A percentile compares a stretch with the other conserved stretches of the same genome.
Evolutionary conservation across 2,797 vertebrate genomes (phyloP).

Genomic region (Darevskia mixta): DNA sequence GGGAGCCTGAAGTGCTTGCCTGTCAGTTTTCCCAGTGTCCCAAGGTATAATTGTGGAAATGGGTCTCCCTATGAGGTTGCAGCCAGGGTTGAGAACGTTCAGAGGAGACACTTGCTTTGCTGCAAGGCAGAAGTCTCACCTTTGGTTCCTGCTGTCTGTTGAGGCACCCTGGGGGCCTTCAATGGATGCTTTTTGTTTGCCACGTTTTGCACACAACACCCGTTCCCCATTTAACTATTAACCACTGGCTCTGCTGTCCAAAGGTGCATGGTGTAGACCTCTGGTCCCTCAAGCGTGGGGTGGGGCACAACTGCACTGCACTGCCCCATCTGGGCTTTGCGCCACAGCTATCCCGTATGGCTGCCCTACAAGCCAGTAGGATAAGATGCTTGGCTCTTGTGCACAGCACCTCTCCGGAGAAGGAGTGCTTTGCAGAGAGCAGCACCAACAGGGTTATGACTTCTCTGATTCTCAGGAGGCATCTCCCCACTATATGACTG

Average conservation of each 20-base stretch:
- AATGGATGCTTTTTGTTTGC: background rate
- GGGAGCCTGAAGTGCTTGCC: background rate
- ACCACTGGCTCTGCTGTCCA: no score
- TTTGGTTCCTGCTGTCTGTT: no score
- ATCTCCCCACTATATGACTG: no score
- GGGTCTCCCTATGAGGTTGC: background rate
- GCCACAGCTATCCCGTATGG: no score
- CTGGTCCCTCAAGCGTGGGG: background rate
- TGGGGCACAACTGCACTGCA: background rate
- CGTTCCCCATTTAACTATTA: no score
- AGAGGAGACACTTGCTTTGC: background rate
- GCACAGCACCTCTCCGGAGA: background rate
- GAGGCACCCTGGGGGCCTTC: background rate
- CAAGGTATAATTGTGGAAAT: background rate
- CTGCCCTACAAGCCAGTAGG: background rate
- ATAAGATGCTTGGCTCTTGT: background rate
- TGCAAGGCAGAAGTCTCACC: background rate
- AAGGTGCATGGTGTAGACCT: no score
- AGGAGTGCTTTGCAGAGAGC: background rate
- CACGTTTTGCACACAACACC: background rate
- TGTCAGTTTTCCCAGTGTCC: no score
- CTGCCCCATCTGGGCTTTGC: background rate
- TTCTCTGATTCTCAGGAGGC: background rate
- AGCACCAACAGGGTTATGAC: background rate
- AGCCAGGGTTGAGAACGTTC: background rate